These are phyloP conservation scores for Pangasius mekongensis DNA, from an alignment of 2,797 vertebrate genomes.

Conservation along the genomic window DNA sequence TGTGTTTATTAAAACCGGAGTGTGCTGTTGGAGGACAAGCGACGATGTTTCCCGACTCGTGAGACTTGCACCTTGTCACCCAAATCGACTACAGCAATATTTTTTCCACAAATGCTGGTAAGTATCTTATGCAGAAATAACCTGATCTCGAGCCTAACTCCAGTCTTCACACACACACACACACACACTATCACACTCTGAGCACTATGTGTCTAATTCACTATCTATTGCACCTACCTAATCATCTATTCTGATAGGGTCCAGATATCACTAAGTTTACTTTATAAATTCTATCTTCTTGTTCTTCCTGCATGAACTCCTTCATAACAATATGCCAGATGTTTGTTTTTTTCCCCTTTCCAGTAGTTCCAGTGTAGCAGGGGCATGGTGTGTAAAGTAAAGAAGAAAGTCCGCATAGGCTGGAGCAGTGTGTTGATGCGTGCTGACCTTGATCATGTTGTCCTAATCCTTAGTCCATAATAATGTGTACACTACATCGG, in stretches of 20 bases:
- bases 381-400: conserved; percentile 33
- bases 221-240: not conserved
- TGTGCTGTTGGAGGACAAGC: not conserved
- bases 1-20: conserved; percentile 17
- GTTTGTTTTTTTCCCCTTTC: too few relatives aligned
- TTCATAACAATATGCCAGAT: not conserved
- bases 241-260: not conserved
- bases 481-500: conserved; percentile 56
- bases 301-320: not conserved
- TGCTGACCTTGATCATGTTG: conserved; percentile 62
- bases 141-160: not conserved
- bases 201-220: not conserved
- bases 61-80: conserved; percentile 13
- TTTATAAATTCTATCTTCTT: not conserved
- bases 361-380: not conserved
- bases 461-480: conserved; percentile 56
- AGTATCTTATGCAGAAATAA: conserved; percentile 38
- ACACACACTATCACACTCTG: not conserved
- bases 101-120: conserved; percentile 54
- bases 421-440: conserved; percentile 52
- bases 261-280: conserved; percentile 10
- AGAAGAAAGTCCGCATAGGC: conserved; percentile 52
- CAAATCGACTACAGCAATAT: conserved; percentile 35
- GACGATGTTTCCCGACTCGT: conserved; percentile 20
- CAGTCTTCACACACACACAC: not conserved